Base-by-base conservation (phyloP, 2,888 invertebrate species). In the Nineta flava region DNA sequence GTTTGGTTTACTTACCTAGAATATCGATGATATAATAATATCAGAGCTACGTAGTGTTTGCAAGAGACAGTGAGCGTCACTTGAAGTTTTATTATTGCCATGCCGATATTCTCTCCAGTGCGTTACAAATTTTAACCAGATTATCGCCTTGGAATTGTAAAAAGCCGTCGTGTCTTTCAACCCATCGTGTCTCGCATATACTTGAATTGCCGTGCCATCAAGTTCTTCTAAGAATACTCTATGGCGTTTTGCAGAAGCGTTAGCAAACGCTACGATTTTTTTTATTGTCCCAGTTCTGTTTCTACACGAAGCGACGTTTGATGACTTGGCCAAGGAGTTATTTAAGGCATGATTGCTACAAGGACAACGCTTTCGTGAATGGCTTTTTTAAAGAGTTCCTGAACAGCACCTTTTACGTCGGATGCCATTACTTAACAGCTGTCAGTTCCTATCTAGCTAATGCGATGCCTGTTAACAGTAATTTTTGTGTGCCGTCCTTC, bases 381-480 rank as follows among this genome's bases (percentile, higher is more conserved):
- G 26, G 57, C 57, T 47, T 42, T 57, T 52, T 57, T 56, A 15
- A 45, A 40, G 26, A 59, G 49, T 52, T 57, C 55, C 32, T 54
- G 51, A 34, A 57, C 57, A n/a, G 58, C 58, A 41, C 59, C 58
- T 52, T 58, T 58, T 43, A 51, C 43, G 40, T 59, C 58, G 41
- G 57, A 57, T 15, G 54, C 53, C 58, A 59, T 59, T 32, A 59
- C 59, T 15, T 57, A 55, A 53, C 58, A 61, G 50, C 56, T 57
- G 46, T 59, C 59, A 50, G 57, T 58, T 35, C 58, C 58, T 44
- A 60, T 57, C 31, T 57, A 45, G 54, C 57, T 35, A 56, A 50
- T 45, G 55, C 56, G 6, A 55, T 50, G 9, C 58, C 58, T 51
- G 57, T 57, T 41, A 58, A 50, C 19, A 57, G 55, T 32, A 35